Evolutionary conservation across 2,113 vertebrate genomes (phyloP).

Genomic region (Aspiorhynchus laticeps): DNA sequence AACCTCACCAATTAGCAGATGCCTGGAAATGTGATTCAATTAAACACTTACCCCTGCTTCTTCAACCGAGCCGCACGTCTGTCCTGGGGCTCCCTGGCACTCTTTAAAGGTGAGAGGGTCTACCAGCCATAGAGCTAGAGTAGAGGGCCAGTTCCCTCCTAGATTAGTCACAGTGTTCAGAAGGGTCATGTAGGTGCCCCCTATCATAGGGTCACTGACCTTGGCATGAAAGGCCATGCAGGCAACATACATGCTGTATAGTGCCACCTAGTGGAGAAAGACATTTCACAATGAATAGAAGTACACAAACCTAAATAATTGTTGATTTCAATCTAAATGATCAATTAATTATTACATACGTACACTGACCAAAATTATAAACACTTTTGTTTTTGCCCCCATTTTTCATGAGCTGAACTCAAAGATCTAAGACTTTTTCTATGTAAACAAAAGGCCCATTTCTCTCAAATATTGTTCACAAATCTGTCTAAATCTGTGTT

Average conservation of each 20-base stretch:
- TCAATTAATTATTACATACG: no score
- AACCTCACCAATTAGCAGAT: neutral
- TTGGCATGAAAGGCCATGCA: conserved; percentile 98
- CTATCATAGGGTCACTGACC: conserved; percentile 95
- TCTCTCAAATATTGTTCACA: no score
- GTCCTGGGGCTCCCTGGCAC: conserved; percentile 80
- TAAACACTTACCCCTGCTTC: conserved; percentile 80
- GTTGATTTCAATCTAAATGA: no score
- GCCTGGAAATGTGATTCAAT: neutral
- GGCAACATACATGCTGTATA: conserved; percentile 98
- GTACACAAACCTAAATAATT: neutral
- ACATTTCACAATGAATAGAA: neutral
- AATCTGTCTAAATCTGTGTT: no score
- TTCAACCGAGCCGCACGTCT: conserved; percentile 78
- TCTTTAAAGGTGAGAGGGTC: conserved; percentile 93
- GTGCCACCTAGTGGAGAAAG: conserved; percentile 77
- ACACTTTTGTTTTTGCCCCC: no score
- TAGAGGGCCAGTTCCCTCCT: conserved; percentile 96
- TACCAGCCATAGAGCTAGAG: conserved; percentile 92
- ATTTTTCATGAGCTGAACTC: no score
- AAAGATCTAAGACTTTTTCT: no score
- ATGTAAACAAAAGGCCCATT: no score
- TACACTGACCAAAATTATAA: no score
- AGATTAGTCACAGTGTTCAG: conserved; percentile 95
- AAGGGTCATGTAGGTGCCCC: conserved; percentile 98